Evolutionary conservation across 2,888 invertebrate genomes (phyloP).

Genomic region (Cryptocephalus moraei): DNA sequence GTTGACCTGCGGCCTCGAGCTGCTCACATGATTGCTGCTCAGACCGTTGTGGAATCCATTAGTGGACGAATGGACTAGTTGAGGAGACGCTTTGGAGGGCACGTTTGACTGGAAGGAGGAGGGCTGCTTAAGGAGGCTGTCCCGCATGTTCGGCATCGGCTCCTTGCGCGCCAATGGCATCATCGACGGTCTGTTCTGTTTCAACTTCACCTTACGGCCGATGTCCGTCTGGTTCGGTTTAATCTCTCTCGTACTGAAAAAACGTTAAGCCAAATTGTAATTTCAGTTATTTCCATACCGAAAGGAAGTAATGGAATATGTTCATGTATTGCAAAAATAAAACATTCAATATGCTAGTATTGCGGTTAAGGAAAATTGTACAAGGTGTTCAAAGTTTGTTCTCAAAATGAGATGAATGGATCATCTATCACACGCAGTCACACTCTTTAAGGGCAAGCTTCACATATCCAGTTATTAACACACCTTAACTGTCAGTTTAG

Average conservation of each 20-base stretch:
- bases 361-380: too few species aligned
- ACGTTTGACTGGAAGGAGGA: constrained; percentile 10
- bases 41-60: constrained; percentile 29
- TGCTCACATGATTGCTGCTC: constrained; percentile 36
- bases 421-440: too few species aligned
- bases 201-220: constrained; percentile 77
- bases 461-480: too few species aligned
- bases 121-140: constrained; percentile 23
- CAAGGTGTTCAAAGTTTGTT: too few species aligned
- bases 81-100: constrained; percentile 27
- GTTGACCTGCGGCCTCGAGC: constrained; percentile 35
- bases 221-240: constrained; percentile 86
- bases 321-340: too few species aligned
- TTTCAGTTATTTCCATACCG: too few species aligned
- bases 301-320: too few species aligned
- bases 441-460: too few species aligned
- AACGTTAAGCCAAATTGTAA: too few species aligned
- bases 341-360: too few species aligned
- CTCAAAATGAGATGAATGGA: too few species aligned
- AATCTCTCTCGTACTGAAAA: constrained; percentile 78
- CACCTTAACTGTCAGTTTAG: too few species aligned
- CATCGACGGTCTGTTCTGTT: constrained; percentile 32
- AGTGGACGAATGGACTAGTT: constrained; percentile 25
- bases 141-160: constrained; percentile 27
- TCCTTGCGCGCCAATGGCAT: constrained; percentile 23